phyloP scores from a whole-genome alignment of 2,113 vertebrate genomes.

The Brachyhypopomus occidentalis region DNA sequence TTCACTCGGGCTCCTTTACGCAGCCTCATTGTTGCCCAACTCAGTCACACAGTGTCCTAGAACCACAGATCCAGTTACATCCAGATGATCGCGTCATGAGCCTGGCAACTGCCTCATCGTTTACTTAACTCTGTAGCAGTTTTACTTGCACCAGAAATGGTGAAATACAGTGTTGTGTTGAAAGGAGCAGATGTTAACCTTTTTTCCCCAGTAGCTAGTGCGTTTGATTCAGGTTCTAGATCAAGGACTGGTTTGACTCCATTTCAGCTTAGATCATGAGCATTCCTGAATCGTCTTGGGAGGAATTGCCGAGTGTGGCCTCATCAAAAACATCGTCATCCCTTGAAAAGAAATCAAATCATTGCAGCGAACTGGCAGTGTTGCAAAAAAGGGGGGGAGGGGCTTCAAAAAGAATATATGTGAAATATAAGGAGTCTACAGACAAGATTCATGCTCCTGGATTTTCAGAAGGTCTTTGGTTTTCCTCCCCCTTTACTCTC shows the following conservation, averaged over 20 bases:
- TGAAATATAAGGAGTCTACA: conserved; percentile 12
- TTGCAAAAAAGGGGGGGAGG: not conserved
- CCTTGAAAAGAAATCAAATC: conserved; percentile 4
- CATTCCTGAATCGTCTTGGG: conserved; percentile 44
- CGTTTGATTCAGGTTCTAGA: conserved; percentile 15
- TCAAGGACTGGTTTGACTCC: conserved; percentile 19
- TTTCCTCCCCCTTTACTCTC: not conserved
- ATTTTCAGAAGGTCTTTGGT: not conserved
- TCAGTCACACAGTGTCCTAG: not conserved
- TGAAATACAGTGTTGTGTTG: not conserved
- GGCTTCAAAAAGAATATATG: not conserved
- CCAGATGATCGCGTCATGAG: not conserved
- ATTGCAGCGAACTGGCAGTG: not conserved
- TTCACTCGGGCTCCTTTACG: not conserved
- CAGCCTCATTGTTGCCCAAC: not conserved
- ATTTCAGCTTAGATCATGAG: conserved; percentile 32
- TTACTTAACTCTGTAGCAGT: not conserved
- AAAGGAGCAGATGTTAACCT: not conserved
- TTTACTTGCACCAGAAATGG: not conserved
- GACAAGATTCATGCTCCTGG: not conserved
- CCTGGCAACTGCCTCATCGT: too few relatives aligned
- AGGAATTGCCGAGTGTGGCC: conserved; percentile 17
- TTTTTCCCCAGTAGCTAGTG: not conserved
- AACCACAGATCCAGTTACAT: not conserved
- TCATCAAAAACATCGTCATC: conserved; percentile 14